Evolutionary conservation across 2,888 invertebrate genomes (phyloP), one percentile per base, ranked within the genome.

Genomic region (Lithophane leautieri): DNA sequence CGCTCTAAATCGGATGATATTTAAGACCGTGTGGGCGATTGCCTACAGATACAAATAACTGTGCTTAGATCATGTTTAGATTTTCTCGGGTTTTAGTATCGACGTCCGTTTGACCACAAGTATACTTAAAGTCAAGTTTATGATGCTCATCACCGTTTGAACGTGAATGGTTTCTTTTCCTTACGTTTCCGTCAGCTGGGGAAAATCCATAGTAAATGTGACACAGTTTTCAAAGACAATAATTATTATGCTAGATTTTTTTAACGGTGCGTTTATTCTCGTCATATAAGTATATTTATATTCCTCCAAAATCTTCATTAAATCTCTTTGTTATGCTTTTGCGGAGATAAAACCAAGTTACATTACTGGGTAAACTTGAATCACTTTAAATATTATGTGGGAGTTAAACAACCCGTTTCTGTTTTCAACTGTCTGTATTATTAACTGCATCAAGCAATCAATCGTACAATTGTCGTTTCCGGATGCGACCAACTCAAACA

Each of bases 391-490:
- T 40, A 61, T 61, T 25, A 56, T 16, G 14, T 25, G 40, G 14
- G 14, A 60, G 28, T 34, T 4, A 14, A 54, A 28, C 14, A 28
- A 28, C 16, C 6, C 7, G 42, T 65, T 70, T 42, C 54, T 40
- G 56, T 61, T 69, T 63, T 50, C 14, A 28, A 52, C 34, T 40
- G 28, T 40, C 58, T 34, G 12, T 56, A 61, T 85, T 67, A 61
- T 63, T 44, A 50, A 72, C 69, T 61, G 28, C 47, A 68, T 25
- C 44, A 65, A 68, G 40, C 65, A 85, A 73, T 85, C 71, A 54
- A 78, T 82, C 63, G 73, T 62, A 73, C 86, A 85, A 83, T 65
- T 73, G 86, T 42, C 70, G 61, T 77, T 84, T 84, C 86, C 87
- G 86, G 86, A 81, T 79, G 70, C 25, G 61, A 34, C 67, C 81